Evolutionary conservation across 2,888 invertebrate genomes (phyloP), one percentile per base, ranked within the genome.

Genomic region (Yponomeuta malinellus): DNA sequence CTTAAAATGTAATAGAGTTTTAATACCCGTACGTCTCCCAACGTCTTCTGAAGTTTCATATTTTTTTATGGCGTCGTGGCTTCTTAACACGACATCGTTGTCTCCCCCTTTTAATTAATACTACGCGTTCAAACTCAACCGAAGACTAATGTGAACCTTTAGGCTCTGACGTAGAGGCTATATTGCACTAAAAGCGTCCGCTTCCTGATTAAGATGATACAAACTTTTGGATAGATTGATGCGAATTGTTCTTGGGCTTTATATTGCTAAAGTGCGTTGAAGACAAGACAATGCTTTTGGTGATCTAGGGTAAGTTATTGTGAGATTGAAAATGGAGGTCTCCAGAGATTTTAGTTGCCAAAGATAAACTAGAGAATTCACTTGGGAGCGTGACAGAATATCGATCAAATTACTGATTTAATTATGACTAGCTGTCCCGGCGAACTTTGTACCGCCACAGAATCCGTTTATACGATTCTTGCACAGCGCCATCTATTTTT

Each of bases 221-320:
- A 65, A 71, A 73, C 64, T 72, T 73, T 15, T 66, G 33, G 65
- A 70, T 71, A 71, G 72, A 73, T 73, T 73, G 72, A 73, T 71
- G 70, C 70, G 70, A 66, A 71, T 70, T 73, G 72, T 73, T 73
- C 70, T 31, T 69, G 71, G 70, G 52, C 52, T 73, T 73, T 70
- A 68, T 63, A 66, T 68, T 70, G 70, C 63, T 63, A 68, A 52
- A 15, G 52, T 15, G 29, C 29, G 65, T 31, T 66, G 48, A 31
- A 2, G 10, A 43, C 43, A 43, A 29, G 65, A 10, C 10, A 12
- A 6, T 31, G 10, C 52, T 59, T 59, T 59, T 15, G 52, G 52
- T 59, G 52, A 15, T 59, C 52, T 59, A 59, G 3, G 52, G 52
- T 12, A 12, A 12, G 15, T 5, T 59, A 15, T 59, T 59, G 15